Evolutionary conservation across 92 coral and sea anemone genomes (phyloP).

Genomic region (Heliopora coerulea): DNA sequence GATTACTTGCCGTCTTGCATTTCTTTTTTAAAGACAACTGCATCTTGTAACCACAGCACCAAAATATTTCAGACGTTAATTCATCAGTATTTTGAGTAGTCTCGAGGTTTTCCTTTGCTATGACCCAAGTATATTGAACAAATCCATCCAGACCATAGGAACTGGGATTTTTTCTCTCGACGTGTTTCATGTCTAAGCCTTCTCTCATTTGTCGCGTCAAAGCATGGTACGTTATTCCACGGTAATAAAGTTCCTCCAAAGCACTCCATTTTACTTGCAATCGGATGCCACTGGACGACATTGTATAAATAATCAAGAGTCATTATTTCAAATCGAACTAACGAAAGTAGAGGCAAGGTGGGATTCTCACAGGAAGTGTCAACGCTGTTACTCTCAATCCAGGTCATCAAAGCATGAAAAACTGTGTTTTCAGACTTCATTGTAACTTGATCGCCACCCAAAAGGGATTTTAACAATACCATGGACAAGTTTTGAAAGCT

Average conservation of each 20-base stretch:
- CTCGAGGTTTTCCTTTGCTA: not conserved
- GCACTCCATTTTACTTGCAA: conserved; percentile 5
- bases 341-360: not conserved
- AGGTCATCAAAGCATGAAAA: conserved; percentile 81
- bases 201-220: not conserved
- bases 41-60: too few species aligned
- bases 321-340: not conserved
- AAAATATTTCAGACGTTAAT: too few species aligned
- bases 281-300: conserved; percentile 4
- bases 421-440: conserved; percentile 88
- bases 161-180: not conserved
- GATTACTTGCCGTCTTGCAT: too few species aligned
- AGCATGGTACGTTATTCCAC: conserved; percentile 4
- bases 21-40: too few species aligned
- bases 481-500: conserved; percentile 1
- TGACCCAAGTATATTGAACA: not conserved
- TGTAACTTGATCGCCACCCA: conserved; percentile 53
- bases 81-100: too few species aligned
- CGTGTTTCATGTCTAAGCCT: too few species aligned
- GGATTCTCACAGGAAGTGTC: conserved; percentile 1
- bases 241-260: too few species aligned
- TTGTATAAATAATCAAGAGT: conserved; percentile 13
- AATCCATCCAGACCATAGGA: too few species aligned
- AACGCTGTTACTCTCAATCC: conserved; percentile 43
- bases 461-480: not conserved